A percentile compares a stretch with the other conserved stretches of the same genome.
Evolutionary conservation across 2,888 invertebrate genomes (phyloP).

Genomic region (Busseola fusca): DNA sequence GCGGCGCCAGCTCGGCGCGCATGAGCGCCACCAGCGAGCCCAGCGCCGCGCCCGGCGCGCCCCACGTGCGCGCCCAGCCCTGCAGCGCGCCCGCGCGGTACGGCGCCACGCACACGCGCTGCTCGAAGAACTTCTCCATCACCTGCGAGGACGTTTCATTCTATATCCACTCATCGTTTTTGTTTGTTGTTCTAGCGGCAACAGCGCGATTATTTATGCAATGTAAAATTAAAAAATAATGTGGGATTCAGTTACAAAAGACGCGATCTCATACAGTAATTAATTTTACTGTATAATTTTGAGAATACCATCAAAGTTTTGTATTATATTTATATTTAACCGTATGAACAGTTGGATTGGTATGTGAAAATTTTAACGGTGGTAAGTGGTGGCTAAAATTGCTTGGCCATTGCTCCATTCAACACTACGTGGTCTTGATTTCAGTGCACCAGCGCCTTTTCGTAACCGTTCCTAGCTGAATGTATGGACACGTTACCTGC

Average conservation of each 20-base stretch:
- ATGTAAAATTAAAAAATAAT: background rate
- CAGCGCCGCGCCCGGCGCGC: slow-evolving; percentile 95
- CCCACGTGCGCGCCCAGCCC: slow-evolving; percentile 95
- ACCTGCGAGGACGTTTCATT: slow-evolving; percentile 84
- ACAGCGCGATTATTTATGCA: background rate
- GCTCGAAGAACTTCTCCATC: slow-evolving; percentile 97
- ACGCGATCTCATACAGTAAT: background rate
- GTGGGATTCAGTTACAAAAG: background rate
- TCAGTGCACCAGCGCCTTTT: background rate
- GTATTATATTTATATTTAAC: background rate
- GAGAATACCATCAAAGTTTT: background rate
- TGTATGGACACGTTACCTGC: slow-evolving; percentile 85
- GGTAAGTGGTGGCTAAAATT: background rate
- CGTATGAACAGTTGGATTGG: background rate
- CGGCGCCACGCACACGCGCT: slow-evolving; percentile 95
- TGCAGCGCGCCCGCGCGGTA: slow-evolving; percentile 96
- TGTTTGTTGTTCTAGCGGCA: background rate
- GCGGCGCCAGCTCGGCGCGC: slow-evolving; percentile 90
- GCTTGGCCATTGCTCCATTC: background rate
- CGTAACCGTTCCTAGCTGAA: background rate
- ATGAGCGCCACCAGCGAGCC: slow-evolving; percentile 97
- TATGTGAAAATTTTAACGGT: background rate
- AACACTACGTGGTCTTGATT: background rate
- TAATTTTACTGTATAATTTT: background rate
- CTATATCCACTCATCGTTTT: background rate